These are phyloP conservation scores for Eurytoma californica DNA, from an alignment of 2,888 invertebrate genomes.

Conservation along the genomic window DNA sequence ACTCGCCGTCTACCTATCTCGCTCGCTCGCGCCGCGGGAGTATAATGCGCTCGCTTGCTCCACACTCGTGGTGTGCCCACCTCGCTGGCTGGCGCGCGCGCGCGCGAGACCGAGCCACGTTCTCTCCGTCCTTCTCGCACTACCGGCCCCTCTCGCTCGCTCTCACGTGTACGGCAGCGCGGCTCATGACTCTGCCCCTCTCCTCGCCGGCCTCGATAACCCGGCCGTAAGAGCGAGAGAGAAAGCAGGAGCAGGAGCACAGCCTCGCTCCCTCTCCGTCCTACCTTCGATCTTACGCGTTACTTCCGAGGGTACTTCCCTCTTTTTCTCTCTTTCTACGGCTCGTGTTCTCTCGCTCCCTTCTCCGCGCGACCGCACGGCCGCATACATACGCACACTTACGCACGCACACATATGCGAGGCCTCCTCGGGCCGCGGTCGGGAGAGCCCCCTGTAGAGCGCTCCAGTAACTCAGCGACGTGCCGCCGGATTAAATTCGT, in stretches of 20 bases:
- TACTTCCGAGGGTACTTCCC: background rate
- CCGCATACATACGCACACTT: slow-evolving; percentile 21
- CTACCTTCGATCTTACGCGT: slow-evolving; percentile 28
- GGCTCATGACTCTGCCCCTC: slow-evolving; percentile 34
- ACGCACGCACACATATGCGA: slow-evolving; percentile 48
- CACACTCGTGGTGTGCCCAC: background rate
- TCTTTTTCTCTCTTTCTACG: slow-evolving; percentile 46
- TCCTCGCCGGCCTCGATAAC: slow-evolving; percentile 50
- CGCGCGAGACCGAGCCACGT: slow-evolving; percentile 38
- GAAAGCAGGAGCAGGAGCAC: slow-evolving; percentile 41
- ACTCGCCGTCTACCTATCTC: slow-evolving; percentile 58
- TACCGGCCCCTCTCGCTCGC: slow-evolving; percentile 71
- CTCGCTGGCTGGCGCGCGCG: no score
- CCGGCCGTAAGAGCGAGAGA: slow-evolving; percentile 20
- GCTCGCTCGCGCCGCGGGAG: slow-evolving; percentile 54
- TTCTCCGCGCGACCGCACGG: slow-evolving; percentile 13
- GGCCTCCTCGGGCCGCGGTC: slow-evolving; percentile 54
- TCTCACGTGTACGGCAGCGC: slow-evolving; percentile 59
- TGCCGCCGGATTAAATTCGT: slow-evolving; percentile 73
- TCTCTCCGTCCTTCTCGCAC: slow-evolving; percentile 49
- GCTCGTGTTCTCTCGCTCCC: background rate
- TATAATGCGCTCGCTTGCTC: slow-evolving; percentile 60
- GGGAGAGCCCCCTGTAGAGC: slow-evolving; percentile 70
- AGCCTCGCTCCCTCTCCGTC: slow-evolving; percentile 44
- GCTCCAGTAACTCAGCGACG: slow-evolving; percentile 69